Percentiles rank a stretch among this genome's conserved stretches.
Conservation (phyloP, 2,113 vertebrate genomes). For the Aegotheles bennettii region DNA sequence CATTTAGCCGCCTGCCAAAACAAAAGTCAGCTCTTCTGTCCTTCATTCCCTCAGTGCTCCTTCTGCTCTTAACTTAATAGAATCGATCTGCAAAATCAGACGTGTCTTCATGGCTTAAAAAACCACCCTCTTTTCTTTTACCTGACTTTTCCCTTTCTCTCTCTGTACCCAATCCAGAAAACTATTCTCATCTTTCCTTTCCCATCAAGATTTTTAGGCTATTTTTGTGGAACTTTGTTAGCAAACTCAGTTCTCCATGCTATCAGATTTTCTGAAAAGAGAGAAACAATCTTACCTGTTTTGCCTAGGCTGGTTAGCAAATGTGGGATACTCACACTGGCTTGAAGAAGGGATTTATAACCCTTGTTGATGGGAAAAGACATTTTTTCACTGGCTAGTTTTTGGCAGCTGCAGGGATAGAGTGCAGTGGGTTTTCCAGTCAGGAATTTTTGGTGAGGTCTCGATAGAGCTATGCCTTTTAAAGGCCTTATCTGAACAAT, state of each 20-base stretch:
- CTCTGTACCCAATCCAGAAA: neutral
- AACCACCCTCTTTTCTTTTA: neutral
- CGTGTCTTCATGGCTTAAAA: neutral
- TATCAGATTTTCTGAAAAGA: constrained; percentile 19
- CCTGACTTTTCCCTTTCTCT: neutral
- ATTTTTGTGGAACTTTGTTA: neutral
- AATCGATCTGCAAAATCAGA: neutral
- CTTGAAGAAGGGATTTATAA: neutral
- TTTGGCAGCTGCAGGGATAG: neutral
- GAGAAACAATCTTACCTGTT: neutral
- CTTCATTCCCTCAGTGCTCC: neutral
- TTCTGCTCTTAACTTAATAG: neutral
- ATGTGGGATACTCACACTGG: neutral
- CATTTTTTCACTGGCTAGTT: neutral
- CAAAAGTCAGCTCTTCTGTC: neutral
- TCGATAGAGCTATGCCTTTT: neutral
- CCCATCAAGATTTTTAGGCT: neutral
- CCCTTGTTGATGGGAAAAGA: neutral
- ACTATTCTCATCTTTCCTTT: neutral
- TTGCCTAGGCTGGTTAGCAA: neutral
- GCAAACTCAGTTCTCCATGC: constrained; percentile 7
- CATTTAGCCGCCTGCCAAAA: neutral
- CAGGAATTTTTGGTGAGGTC: neutral
- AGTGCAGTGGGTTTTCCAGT: neutral
- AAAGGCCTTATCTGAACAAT: neutral